Evolutionary conservation across 2,888 invertebrate genomes (phyloP).

Genomic region (Lepidochitona cinerea): DNA sequence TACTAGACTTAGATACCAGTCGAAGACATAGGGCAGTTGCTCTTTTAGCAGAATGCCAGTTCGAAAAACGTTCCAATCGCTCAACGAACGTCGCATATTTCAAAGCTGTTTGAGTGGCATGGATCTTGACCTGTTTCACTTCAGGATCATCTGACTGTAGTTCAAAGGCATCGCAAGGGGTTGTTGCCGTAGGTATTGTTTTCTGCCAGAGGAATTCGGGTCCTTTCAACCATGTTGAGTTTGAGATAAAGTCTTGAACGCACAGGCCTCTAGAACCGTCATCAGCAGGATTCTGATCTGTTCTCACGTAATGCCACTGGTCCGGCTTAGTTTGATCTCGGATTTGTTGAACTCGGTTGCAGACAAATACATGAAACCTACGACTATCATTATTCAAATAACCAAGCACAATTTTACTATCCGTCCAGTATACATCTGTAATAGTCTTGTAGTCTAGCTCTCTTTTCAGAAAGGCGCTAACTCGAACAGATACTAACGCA

Average conservation of each 20-base stretch:
- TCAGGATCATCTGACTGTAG: constrained; percentile 19
- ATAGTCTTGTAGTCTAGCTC: constrained; percentile 13
- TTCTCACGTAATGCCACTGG: constrained; percentile 30
- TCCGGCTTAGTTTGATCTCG: constrained; percentile 9
- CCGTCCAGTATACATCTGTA: constrained; percentile 25
- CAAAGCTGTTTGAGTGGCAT: too few species aligned
- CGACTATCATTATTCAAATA: constrained; percentile 25
- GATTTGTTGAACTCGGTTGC: constrained; percentile 27
- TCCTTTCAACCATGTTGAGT: constrained; percentile 18
- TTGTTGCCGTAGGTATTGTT: neutral
- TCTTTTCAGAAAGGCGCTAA: constrained; percentile 12
- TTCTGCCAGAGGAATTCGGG: constrained; percentile 22
- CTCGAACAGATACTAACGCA: constrained; percentile 20
- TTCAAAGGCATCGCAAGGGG: neutral
- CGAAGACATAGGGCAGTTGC: too few species aligned
- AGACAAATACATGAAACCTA: constrained; percentile 27
- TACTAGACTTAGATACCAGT: too few species aligned
- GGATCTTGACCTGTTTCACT: constrained; percentile 10
- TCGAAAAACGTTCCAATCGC: too few species aligned
- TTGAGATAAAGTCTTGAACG: constrained; percentile 8
- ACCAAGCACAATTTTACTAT: constrained; percentile 26
- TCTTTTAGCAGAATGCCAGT: too few species aligned
- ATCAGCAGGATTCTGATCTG: constrained; percentile 27
- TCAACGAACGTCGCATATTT: too few species aligned
- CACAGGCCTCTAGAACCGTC: constrained; percentile 22